Percentiles rank a stretch among this genome's conserved stretches.
These are phyloP conservation scores for Aphyosemion australe DNA, from an alignment of 2,113 vertebrate genomes.

Conservation along the genomic window DNA sequence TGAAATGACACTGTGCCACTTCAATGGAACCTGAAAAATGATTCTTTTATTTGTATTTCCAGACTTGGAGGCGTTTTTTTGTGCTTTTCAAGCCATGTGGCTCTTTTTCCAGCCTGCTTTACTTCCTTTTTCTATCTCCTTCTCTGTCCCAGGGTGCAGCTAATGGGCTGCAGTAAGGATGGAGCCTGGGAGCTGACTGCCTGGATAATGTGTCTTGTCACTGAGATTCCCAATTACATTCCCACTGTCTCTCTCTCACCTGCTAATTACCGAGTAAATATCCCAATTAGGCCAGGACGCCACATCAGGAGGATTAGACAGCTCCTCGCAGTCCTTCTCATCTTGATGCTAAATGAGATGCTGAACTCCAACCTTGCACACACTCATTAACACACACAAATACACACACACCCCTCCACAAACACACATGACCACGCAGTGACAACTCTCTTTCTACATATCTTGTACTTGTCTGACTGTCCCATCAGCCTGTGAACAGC, in stretches of 20 bases:
- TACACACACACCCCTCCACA: slow-evolving; percentile 22
- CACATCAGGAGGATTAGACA: slow-evolving; percentile 82
- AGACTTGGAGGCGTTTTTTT: slow-evolving; percentile 13
- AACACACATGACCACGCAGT: slow-evolving; percentile 21
- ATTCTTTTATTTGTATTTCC: slow-evolving; percentile 38
- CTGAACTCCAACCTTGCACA: slow-evolving; percentile 66
- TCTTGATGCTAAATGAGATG: slow-evolving; percentile 58
- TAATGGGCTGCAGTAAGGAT: slow-evolving; percentile 75
- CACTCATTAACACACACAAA: slow-evolving; percentile 57
- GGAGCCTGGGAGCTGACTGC: slow-evolving; percentile 68
- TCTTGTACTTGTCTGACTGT: slow-evolving; percentile 55
- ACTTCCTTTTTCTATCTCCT: slow-evolving; percentile 34
- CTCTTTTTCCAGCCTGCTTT: slow-evolving; percentile 9
- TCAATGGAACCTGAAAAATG: slow-evolving; percentile 45
- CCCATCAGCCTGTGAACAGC: slow-evolving; percentile 57
- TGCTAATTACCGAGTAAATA: slow-evolving; percentile 89
- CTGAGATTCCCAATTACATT: slow-evolving; percentile 81
- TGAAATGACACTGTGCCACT: slow-evolving; percentile 50
- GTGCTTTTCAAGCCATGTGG: slow-evolving; percentile 10
- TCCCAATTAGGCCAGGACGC: slow-evolving; percentile 84
- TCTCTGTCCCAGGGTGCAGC: slow-evolving; percentile 61
- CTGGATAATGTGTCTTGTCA: slow-evolving; percentile 78
- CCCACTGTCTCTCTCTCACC: slow-evolving; percentile 80
- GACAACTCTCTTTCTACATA: slow-evolving; percentile 32
- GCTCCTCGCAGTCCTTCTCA: slow-evolving; percentile 60